A percentile compares a stretch with the other conserved stretches of the same genome.
These are phyloP conservation scores for Ruditapes philippinarum DNA, from an alignment of 1,140 invertebrate genomes.

Conservation along the genomic window DNA sequence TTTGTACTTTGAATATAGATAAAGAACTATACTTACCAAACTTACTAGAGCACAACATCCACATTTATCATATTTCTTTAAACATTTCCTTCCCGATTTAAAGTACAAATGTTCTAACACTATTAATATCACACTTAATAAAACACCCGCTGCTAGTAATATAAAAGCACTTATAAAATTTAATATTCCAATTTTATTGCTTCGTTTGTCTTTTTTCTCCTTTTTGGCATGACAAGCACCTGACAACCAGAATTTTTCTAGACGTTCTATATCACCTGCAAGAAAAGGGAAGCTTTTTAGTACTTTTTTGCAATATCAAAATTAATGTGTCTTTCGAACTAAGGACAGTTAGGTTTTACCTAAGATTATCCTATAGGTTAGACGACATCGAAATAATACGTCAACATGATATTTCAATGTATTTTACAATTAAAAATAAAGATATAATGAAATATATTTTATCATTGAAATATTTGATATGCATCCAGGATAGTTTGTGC, in stretches of 20 bases:
- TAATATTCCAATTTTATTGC: constrained; percentile 96
- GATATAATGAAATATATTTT: no score
- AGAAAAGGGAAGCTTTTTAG: no score
- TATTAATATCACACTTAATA: constrained; percentile 94
- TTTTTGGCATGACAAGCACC: constrained; percentile 95
- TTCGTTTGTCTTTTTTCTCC: constrained; percentile 81
- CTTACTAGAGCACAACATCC: constrained; percentile 97
- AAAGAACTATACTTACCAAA: constrained; percentile 89
- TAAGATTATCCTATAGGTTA: no score
- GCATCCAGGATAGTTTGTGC: no score
- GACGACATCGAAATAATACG: no score
- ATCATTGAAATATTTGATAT: no score
- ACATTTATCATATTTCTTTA: constrained; percentile 95
- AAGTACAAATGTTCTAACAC: constrained; percentile 97
- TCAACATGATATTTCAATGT: no score
- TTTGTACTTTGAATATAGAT: no score
- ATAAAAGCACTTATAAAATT: constrained; percentile 98
- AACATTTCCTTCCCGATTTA: constrained; percentile 94
- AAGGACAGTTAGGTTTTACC: no score
- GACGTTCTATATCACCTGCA: constrained; percentile 95
- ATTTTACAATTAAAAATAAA: no score
- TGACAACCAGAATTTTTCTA: constrained; percentile 98
- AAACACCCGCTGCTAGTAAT: constrained; percentile 96
- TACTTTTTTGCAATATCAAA: no score
- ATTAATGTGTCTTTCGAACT: no score